A percentile compares a stretch with the other conserved stretches of the same genome.
Conservation (phyloP, 2,888 invertebrate genomes). For the Lymantria monacha region DNA sequence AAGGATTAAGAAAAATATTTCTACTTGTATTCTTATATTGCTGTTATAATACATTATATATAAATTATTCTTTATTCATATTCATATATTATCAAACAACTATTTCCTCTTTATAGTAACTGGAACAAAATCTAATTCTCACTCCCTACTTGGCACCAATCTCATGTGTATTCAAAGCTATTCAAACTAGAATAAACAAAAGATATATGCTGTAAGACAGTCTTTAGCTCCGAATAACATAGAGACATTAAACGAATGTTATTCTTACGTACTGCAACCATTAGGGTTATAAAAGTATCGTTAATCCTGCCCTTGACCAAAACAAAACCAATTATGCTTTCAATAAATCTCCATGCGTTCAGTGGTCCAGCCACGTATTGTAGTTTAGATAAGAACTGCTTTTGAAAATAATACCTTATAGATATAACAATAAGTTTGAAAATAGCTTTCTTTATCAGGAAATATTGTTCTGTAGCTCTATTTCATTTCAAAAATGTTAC, state of each 20-base stretch:
- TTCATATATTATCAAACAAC: no score
- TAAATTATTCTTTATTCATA: no score
- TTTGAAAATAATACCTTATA: slow-evolving; percentile 15
- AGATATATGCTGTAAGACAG: slow-evolving; percentile 13
- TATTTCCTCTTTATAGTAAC: slow-evolving; percentile 19
- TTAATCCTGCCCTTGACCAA: slow-evolving; percentile 65
- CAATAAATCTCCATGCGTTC: slow-evolving; percentile 63
- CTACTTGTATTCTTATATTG: no score
- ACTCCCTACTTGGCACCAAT: slow-evolving; percentile 20
- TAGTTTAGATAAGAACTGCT: slow-evolving; percentile 13
- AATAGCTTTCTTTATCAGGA: no score
- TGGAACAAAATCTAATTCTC: slow-evolving; percentile 29
- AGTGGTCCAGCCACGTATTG: slow-evolving; percentile 43
- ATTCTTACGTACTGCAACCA: slow-evolving; percentile 54
- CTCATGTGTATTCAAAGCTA: slow-evolving; percentile 27
- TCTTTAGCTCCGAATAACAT: slow-evolving; percentile 28
- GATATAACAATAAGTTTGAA: slow-evolving; percentile 4
- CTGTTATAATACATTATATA: no score
- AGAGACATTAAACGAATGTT: slow-evolving; percentile 50
- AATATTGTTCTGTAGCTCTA: no score
- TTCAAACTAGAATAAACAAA: slow-evolving; percentile 19
- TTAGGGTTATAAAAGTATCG: slow-evolving; percentile 65
- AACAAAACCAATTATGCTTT: slow-evolving; percentile 71
- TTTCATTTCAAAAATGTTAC: no score
- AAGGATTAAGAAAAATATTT: no score